Percentiles rank a stretch among this genome's conserved stretches.
phyloP scores from a whole-genome alignment of 2,797 vertebrate genomes.

The Gadopsis bispinosus region DNA sequence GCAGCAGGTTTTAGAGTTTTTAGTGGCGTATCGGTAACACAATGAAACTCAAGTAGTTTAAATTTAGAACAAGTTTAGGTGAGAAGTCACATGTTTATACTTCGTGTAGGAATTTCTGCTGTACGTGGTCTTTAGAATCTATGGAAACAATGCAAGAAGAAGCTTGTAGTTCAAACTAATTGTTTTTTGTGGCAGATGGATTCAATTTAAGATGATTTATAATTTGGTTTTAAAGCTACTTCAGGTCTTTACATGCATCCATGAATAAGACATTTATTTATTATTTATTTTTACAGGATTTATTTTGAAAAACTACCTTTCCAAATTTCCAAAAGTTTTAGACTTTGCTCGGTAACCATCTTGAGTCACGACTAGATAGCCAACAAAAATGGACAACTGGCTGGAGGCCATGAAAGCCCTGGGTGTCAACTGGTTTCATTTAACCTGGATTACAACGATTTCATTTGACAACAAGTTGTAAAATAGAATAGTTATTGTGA shows the following conservation, averaged over 20 bases:
- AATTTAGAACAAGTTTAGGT: not conserved
- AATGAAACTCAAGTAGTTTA: slow-evolving; percentile 3
- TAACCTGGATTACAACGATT: not conserved
- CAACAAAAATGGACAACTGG: not conserved
- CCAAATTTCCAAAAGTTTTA: not conserved
- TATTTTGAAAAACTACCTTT: too few relatives aligned
- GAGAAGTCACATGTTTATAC: not conserved
- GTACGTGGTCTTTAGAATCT: not conserved
- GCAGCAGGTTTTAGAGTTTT: not conserved
- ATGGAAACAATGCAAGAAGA: not conserved
- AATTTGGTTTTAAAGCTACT: slow-evolving; percentile 2
- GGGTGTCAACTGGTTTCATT: not conserved
- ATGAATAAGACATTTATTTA: not conserved
- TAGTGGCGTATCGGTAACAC: slow-evolving; percentile 1
- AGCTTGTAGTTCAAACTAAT: not conserved
- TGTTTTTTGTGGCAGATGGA: not conserved
- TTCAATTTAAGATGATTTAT: not conserved
- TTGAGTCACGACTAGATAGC: not conserved
- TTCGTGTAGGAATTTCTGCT: not conserved
- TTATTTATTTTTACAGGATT: too few relatives aligned
- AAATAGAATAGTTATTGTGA: not conserved
- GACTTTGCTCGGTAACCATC: not conserved
- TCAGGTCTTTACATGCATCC: slow-evolving; percentile 3
- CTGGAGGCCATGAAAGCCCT: not conserved
- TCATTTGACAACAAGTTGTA: not conserved